phyloP scores from a whole-genome alignment of 2,888 invertebrate species.

The Metellina segmentata region DNA sequence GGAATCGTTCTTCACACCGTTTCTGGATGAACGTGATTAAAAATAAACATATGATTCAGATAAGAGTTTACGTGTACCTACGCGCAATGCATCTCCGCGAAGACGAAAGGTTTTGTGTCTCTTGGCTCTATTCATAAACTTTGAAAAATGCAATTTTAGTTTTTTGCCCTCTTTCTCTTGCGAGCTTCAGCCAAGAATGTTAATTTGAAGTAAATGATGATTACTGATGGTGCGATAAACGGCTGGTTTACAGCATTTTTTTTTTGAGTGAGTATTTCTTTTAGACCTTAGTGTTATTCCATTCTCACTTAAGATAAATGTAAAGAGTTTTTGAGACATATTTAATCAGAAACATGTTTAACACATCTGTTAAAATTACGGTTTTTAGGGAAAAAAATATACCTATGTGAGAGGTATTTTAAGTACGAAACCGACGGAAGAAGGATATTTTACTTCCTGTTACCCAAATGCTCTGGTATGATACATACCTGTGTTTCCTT shows the following conservation, averaged over 20 bases:
- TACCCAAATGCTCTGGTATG: too few relatives aligned
- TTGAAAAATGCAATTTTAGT: conserved; percentile 2
- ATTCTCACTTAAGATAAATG: too few relatives aligned
- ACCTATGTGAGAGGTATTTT: too few relatives aligned
- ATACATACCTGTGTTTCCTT: too few relatives aligned
- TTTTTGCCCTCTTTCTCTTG: background rate
- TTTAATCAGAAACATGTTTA: background rate
- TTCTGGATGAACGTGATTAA: conserved; percentile 53
- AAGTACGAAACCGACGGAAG: too few relatives aligned
- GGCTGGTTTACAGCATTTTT: background rate
- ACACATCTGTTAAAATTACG: too few relatives aligned
- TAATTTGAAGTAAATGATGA: conserved; percentile 4
- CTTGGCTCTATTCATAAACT: conserved; percentile 18
- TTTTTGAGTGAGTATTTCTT: background rate
- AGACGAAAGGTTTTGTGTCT: conserved; percentile 11
- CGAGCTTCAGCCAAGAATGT: background rate
- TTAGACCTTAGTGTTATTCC: background rate
- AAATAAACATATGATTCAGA: conserved; percentile 71
- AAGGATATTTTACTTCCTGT: too few relatives aligned
- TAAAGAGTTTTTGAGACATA: too few relatives aligned
- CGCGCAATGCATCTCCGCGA: background rate
- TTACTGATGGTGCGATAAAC: background rate
- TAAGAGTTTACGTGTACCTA: conserved; percentile 59
- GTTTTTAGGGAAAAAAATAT: too few relatives aligned
- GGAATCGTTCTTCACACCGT: conserved; percentile 39